Base-by-base conservation (phyloP, 2,888 invertebrate species). In the Sarcophaga caerulescens region DNA sequence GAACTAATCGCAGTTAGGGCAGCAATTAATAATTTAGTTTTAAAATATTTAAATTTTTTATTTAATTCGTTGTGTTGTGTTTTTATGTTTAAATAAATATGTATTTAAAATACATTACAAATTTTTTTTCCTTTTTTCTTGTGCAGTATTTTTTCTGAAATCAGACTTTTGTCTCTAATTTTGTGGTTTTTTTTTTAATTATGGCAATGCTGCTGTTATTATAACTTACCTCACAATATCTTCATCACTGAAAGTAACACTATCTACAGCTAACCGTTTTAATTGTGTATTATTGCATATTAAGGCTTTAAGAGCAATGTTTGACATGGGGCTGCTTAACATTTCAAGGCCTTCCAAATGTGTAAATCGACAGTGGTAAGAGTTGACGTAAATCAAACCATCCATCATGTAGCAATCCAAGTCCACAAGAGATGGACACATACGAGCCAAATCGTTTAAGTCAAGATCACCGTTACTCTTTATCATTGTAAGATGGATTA, bases 391-490 rank as follows among this genome's bases (percentile, higher is more conserved):
- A 8, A 94, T 94, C 17, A 95, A 93, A 3, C 95, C 94, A 77
- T 95, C 95, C 90, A 96, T 94, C 92, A 95, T 95, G 89, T 95
- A 96, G 89, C 95, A 95, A 90, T 96, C 96, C 86, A 96, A 91
- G 85, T 94, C 95, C 79, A 94, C 93, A 57, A 96, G 90, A 87
- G 94, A 94, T 11, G 95, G 94, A 85, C 95, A 95, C 2, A 94
- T 93, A 79, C 94, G 94, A 17, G 94, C 94, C 91, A 95, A 93
- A 88, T 94, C 94, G 6, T 95, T 94, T 82, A 95, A 93, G 88
- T 95, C 95, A 85, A 95, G 93, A 10, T 94, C 94, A 0, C 95
- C 95, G 0, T 91, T 92, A 0, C 95, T 94, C 70, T 93, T 95
- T 4, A 95, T 95, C 81, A 95, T 92, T 92, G 95, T 95, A 62